These are phyloP conservation scores for Otocyon megalotis DNA, from an alignment of 2,113 vertebrate genomes.

Conservation along the genomic window DNA sequence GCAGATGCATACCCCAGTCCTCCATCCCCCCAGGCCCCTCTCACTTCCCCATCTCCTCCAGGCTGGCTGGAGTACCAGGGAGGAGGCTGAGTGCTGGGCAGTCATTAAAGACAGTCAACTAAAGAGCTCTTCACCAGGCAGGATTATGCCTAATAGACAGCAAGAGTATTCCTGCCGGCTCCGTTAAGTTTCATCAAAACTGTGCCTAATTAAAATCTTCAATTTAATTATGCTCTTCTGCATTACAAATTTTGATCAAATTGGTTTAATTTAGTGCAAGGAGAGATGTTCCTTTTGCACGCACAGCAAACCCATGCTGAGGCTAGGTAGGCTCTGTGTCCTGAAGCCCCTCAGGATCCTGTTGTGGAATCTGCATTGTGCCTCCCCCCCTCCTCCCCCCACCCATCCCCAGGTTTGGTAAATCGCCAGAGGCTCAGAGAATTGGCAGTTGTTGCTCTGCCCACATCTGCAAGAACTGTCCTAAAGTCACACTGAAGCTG, in stretches of 20 bases:
- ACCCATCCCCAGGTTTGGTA: background rate
- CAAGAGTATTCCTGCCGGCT: slow-evolving; percentile 60
- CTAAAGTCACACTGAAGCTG: slow-evolving; percentile 6
- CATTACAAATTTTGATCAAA: slow-evolving; percentile 73
- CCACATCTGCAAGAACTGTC: slow-evolving; percentile 63
- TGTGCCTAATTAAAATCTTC: slow-evolving; percentile 81
- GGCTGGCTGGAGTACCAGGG: background rate
- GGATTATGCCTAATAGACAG: slow-evolving; percentile 73
- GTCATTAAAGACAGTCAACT: slow-evolving; percentile 61
- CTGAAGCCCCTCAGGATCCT: background rate
- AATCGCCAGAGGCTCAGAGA: background rate
- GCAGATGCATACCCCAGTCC: rapidly evolving
- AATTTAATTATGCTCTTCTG: slow-evolving; percentile 77
- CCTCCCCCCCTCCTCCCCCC: rapidly evolving
- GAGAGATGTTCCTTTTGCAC: slow-evolving; percentile 38
- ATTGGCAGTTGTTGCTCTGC: background rate
- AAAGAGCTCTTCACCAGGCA: slow-evolving; percentile 53
- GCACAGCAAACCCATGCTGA: background rate
- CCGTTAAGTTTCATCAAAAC: slow-evolving; percentile 78
- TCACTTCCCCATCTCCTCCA: background rate
- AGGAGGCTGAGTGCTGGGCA: slow-evolving; percentile 23
- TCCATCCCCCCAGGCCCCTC: rapidly evolving
- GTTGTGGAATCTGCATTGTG: background rate
- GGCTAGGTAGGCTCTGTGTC: background rate
- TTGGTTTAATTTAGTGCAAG: slow-evolving; percentile 76